phyloP scores from a whole-genome alignment of 1,140 invertebrate species.

The Caenorhabditis tropicalis region DNA sequence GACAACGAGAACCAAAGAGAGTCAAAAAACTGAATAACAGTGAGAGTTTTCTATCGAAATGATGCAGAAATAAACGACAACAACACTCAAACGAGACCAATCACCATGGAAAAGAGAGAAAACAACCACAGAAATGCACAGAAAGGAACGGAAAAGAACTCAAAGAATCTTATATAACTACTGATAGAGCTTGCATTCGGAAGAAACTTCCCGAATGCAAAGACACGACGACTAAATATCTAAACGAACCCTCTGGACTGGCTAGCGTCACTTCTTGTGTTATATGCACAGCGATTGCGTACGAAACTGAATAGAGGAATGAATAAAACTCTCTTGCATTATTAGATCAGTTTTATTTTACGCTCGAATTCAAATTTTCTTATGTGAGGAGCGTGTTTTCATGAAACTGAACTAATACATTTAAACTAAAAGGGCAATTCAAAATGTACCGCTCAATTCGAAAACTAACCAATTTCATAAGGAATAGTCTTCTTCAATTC shows the following conservation, averaged over 20 bases:
- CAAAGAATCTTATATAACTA: no score
- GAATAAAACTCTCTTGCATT: neutral
- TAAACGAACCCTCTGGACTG: conserved; percentile 40
- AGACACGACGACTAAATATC: neutral
- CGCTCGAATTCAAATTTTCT: no score
- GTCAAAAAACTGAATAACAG: no score
- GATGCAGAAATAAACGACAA: neutral
- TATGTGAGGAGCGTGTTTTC: no score
- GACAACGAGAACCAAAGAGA: neutral
- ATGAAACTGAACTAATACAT: no score
- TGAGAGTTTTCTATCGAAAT: no score
- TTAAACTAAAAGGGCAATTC: neutral
- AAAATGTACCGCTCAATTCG: neutral
- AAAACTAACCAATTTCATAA: conserved; percentile 16
- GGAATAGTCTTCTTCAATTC: conserved; percentile 19
- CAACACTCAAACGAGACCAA: neutral
- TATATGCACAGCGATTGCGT: conserved; percentile 17
- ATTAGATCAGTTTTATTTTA: no score
- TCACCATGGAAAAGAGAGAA: neutral
- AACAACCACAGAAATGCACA: no score
- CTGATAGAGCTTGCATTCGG: no score
- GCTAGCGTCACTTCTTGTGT: conserved; percentile 41
- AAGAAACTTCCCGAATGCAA: neutral
- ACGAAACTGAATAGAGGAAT: conserved; percentile 6
- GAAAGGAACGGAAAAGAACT: no score